Percentiles rank a stretch among this genome's conserved stretches.
phyloP scores from a whole-genome alignment of 53 echinoderm and acorn worm genomes.

The Astropecten irregularis region DNA sequence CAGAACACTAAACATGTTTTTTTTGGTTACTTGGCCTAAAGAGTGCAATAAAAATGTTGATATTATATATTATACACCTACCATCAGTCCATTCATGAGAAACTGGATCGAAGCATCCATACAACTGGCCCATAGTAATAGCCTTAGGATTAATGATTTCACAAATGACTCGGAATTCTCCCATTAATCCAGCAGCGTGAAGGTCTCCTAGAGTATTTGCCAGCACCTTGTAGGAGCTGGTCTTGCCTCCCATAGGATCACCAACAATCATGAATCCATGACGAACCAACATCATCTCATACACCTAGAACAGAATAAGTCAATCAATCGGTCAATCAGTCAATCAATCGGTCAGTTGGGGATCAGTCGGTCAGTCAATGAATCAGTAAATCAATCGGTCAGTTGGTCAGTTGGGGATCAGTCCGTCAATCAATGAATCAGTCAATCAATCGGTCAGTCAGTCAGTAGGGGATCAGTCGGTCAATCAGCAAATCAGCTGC shows the following conservation, averaged over 20 bases:
- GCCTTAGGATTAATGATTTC: conserved; percentile 95
- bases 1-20: no score
- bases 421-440: neutral
- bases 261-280: conserved; percentile 99
- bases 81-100: conserved; percentile 99
- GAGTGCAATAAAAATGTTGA: no score
- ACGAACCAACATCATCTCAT: conserved; percentile 99
- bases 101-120: conserved; percentile 94
- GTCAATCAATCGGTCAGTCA: no score
- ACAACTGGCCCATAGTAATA: conserved; percentile 99
- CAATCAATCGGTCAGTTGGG: no score
- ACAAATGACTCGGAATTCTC: conserved; percentile 76
- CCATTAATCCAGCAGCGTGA: conserved; percentile 88
- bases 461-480: no score
- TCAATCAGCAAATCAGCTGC: no score
- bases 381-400: no score
- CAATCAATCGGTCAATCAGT: no score
- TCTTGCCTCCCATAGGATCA: conserved; percentile 98
- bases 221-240: conserved; percentile 87
- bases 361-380: no score
- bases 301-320: conserved; percentile 61
- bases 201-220: conserved; percentile 88
- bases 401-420: no score
- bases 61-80: no score
- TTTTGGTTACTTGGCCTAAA: no score